phyloP scores from a whole-genome alignment of 2,888 invertebrate genomes.

The Zelleria hepariella region DNA sequence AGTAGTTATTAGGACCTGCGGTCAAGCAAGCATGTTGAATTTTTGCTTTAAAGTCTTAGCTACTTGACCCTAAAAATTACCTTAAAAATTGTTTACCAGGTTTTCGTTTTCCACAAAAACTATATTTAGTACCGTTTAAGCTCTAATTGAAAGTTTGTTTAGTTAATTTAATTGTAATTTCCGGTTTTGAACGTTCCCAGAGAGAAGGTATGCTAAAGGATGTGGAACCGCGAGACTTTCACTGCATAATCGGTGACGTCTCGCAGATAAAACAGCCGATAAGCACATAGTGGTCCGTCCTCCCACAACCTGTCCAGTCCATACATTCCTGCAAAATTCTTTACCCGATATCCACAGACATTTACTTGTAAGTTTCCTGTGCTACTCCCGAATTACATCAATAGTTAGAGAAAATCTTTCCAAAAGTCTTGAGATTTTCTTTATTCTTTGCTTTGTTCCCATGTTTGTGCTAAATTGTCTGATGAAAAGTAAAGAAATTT shows the following conservation, averaged over 20 bases:
- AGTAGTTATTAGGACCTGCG: too few species aligned
- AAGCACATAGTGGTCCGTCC: constrained; percentile 31
- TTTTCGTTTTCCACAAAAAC: too few species aligned
- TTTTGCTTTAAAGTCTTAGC: too few species aligned
- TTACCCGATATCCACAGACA: constrained; percentile 44
- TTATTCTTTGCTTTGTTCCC: constrained; percentile 16
- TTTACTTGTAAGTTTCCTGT: constrained; percentile 51
- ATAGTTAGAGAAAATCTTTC: constrained; percentile 41
- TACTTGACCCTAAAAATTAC: too few species aligned
- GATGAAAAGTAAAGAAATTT: constrained; percentile 59
- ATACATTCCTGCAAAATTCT: constrained; percentile 65
- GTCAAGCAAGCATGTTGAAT: too few species aligned
- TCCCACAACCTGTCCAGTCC: constrained; percentile 22
- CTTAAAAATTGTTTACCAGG: too few species aligned
- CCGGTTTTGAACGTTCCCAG: constrained; percentile 34
- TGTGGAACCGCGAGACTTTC: constrained; percentile 61
- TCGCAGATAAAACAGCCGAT: constrained; percentile 53
- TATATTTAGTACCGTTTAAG: too few species aligned
- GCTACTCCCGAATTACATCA: constrained; percentile 16
- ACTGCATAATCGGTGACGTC: constrained; percentile 64
- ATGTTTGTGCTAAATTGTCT: constrained; percentile 9
- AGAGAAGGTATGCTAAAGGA: constrained; percentile 59
- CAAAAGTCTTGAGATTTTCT: constrained; percentile 53
- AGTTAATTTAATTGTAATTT: neutral
- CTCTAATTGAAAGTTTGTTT: too few species aligned